Evolutionary conservation across 2,797 vertebrate genomes (phyloP).

Genomic region (Lacerta bilineata): DNA sequence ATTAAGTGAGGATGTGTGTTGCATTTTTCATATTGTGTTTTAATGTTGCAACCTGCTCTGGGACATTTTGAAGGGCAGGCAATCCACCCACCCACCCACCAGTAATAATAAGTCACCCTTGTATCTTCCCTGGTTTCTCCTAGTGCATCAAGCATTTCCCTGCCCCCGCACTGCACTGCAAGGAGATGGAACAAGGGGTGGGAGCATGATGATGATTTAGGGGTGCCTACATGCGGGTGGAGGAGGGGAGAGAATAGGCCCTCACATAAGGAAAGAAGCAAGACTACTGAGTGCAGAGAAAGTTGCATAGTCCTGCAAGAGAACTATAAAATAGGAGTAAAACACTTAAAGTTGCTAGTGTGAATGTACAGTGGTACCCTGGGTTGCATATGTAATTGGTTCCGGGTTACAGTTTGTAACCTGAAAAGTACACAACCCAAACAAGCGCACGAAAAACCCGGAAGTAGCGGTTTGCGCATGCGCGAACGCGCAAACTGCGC

Average conservation of each 20-base stretch:
- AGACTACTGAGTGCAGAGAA: not conserved
- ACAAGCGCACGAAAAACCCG: too few relatives aligned
- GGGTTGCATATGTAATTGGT: too few relatives aligned
- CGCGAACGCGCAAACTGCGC: too few relatives aligned
- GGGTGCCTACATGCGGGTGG: too few relatives aligned
- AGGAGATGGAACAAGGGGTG: not conserved
- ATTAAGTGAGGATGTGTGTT: not conserved
- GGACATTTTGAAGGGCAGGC: too few relatives aligned
- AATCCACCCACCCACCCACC: too few relatives aligned
- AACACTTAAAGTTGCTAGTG: not conserved
- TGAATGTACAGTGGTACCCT: too few relatives aligned
- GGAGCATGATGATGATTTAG: not conserved
- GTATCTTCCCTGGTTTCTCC: not conserved
- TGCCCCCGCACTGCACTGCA: not conserved
- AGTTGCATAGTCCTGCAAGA: not conserved
- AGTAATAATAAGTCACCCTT: not conserved
- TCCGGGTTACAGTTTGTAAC: too few relatives aligned
- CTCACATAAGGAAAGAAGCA: not conserved
- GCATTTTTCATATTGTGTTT: not conserved
- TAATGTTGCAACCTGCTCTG: too few relatives aligned
- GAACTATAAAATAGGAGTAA: not conserved
- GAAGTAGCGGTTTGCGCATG: too few relatives aligned
- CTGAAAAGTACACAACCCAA: too few relatives aligned
- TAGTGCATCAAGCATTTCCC: not conserved
- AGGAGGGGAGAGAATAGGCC: too few relatives aligned